phyloP scores from a whole-genome alignment of 2,888 invertebrate species.

The Coecobrya sp. region DNA sequence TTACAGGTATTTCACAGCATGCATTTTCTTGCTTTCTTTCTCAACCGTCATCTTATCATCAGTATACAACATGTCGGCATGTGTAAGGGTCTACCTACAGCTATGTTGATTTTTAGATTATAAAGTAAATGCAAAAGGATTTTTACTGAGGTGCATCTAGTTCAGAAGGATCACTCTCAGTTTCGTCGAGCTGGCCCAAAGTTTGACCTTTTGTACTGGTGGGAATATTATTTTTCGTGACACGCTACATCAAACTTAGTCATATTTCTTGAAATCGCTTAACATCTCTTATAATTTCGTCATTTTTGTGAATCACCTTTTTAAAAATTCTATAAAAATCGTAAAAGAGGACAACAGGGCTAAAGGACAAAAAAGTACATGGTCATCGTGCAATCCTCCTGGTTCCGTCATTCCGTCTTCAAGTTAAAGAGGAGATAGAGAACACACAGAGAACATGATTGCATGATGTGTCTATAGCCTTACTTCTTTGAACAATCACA shows the following conservation, averaged over 20 bases:
- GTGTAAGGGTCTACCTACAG: conserved; percentile 41
- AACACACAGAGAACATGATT: conserved; percentile 9
- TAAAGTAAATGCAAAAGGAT: conserved; percentile 36
- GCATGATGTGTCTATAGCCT: conserved; percentile 48
- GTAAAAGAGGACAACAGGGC: background rate
- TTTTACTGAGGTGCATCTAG: conserved; percentile 72
- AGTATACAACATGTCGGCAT: conserved; percentile 26
- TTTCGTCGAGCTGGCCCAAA: conserved; percentile 74
- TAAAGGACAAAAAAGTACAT: background rate
- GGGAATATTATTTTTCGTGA: background rate
- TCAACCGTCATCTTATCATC: background rate
- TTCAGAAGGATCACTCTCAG: conserved; percentile 77
- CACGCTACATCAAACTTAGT: background rate
- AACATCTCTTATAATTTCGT: background rate
- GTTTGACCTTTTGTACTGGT: conserved; percentile 57
- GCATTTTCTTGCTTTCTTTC: conserved; percentile 57
- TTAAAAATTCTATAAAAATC: background rate
- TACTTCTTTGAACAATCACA: conserved; percentile 27
- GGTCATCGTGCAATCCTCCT: conserved; percentile 13
- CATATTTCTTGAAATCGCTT: background rate
- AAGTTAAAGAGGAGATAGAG: background rate
- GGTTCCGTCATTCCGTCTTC: conserved; percentile 18
- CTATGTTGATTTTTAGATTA: background rate
- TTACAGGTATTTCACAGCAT: conserved; percentile 28
- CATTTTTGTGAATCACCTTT: conserved; percentile 1